Evolutionary conservation across 1,140 invertebrate genomes (phyloP), one percentile per base, ranked within the genome.

Genomic region (Leptinotarsa defecta): DNA sequence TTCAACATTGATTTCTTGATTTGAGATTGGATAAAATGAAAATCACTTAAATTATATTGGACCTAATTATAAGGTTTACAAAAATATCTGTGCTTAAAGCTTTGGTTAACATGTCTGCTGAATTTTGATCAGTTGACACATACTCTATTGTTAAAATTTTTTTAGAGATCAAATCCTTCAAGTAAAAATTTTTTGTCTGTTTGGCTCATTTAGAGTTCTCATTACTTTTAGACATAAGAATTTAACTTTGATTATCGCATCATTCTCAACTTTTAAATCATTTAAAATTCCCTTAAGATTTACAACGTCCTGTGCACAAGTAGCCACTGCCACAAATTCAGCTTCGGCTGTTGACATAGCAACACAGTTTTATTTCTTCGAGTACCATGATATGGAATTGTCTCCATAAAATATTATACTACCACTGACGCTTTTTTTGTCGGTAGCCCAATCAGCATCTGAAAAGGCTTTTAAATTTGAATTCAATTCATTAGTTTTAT

Each of bases 211-310:
- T 62, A 8, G 70, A 71, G 27, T 27, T 71, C 19, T 73, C 62
- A 24, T 24, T 24, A 24, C 22, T 24, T 24, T 24, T 2, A 24
- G 22, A 24, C 22, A 3, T 24, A 24, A 24, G 6, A 19, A 73
- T 73, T 22, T 4, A 19, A 63, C 48, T 72, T 73, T 65, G 13
- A 49, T 73, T 73, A 11, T 73, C 72, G 62, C 57, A 73, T 65
- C 24, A 65, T 48, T 19, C 13, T 65, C 43, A 3, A 73, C 57
- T 34, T 24, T 4, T 4, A 48, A 65, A 15, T 65, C 27, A 48
- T 24, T 43, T 65, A 48, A n/a, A 52, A 65, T 43, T 64, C 49
- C 71, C 61, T 73, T 48, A 17, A 73, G 19, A 43, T 73, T 65
- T 24, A 73, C 17, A 13, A 73, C 4, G 27, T 27, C 24, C 62